These are phyloP conservation scores for Bradypodion ventrale DNA, from an alignment of 2,797 vertebrate genomes.

Conservation along the genomic window DNA sequence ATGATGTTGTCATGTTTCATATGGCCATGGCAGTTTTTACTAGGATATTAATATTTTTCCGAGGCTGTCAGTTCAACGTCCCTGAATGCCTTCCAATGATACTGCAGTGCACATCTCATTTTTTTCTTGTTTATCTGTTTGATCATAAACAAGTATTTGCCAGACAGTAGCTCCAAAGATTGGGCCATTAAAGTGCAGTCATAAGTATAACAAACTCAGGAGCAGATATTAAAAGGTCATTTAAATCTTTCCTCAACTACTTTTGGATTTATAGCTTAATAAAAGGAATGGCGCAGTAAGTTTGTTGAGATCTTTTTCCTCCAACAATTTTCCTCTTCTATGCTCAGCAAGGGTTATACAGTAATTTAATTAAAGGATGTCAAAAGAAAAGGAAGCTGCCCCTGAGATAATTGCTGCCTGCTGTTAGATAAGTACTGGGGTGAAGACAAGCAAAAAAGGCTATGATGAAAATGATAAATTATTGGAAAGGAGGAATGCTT, in stretches of 20 bases:
- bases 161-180: neutral
- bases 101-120: neutral
- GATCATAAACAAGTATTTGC: neutral
- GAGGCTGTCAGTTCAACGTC: neutral
- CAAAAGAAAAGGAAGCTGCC: conserved; percentile 58
- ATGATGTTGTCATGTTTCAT: neutral
- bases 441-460: conserved; percentile 55
- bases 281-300: conserved; percentile 53
- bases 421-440: conserved; percentile 62
- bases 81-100: neutral
- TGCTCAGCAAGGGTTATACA: conserved; percentile 59
- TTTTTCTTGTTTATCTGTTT: neutral
- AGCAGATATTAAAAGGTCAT: conserved; percentile 58
- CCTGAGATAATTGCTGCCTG: conserved; percentile 53
- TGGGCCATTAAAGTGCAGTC: neutral
- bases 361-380: conserved; percentile 71
- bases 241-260: conserved; percentile 54
- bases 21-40: neutral
- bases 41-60: neutral
- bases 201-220: conserved; percentile 57
- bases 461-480: conserved; percentile 33
- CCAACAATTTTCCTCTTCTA: conserved; percentile 49
- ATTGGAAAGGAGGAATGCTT: conserved; percentile 46
- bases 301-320: conserved; percentile 22
- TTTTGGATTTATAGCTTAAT: conserved; percentile 43